A percentile compares a stretch with the other conserved stretches of the same genome.
These are phyloP conservation scores for Enteromius fasciolatus DNA, from an alignment of 2,797 vertebrate genomes.

Conservation along the genomic window DNA sequence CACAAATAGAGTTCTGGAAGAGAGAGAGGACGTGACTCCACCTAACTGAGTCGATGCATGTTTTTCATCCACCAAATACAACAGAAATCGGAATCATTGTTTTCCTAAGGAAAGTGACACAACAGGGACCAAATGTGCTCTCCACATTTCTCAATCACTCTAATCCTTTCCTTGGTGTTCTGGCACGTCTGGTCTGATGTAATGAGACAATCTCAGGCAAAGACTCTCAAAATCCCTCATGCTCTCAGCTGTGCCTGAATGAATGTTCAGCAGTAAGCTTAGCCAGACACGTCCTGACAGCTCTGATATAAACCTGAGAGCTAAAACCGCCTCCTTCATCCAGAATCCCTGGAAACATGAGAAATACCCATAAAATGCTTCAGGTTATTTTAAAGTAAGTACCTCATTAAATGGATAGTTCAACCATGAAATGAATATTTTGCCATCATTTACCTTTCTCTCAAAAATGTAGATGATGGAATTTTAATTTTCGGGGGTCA, in stretches of 20 bases:
- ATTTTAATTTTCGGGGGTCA: neutral
- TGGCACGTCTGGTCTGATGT: slow-evolving; percentile 26
- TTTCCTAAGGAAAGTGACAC: slow-evolving; percentile 22
- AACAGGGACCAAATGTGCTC: slow-evolving; percentile 37
- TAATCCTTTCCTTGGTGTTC: slow-evolving; percentile 25
- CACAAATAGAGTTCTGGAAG: slow-evolving; percentile 14
- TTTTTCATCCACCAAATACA: slow-evolving; percentile 11
- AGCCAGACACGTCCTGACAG: slow-evolving; percentile 36
- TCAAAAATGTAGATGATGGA: neutral
- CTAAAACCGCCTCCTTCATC: neutral
- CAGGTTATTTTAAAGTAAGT: slow-evolving; percentile 20
- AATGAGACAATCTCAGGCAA: slow-evolving; percentile 34
- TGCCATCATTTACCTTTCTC: neutral
- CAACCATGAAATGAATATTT: neutral
- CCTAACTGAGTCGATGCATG: neutral
- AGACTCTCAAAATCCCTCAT: slow-evolving; percentile 32
- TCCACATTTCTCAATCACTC: slow-evolving; percentile 27
- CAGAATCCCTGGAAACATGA: slow-evolving; percentile 17
- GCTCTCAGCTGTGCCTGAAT: slow-evolving; percentile 27
- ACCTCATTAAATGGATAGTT: slow-evolving; percentile 15
- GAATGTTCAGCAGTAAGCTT: slow-evolving; percentile 3
- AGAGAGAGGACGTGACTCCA: neutral
- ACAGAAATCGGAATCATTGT: slow-evolving; percentile 23
- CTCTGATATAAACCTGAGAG: slow-evolving; percentile 25
- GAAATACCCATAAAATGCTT: slow-evolving; percentile 11